Evolutionary conservation across 2,888 invertebrate genomes (phyloP).

Genomic region (Pristionchus arcanus): DNA sequence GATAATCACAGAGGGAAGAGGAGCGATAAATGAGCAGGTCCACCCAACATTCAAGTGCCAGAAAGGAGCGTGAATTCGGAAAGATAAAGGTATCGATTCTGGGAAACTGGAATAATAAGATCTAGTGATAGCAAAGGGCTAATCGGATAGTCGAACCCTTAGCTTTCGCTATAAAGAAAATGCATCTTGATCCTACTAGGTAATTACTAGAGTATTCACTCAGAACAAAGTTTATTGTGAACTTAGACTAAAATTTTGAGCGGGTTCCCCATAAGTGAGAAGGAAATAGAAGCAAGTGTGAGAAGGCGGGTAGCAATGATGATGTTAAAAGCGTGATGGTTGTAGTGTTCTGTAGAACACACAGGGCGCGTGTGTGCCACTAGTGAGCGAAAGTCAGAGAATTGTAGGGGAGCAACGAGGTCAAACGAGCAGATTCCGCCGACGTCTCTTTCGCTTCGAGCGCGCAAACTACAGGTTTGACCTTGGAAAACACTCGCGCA

Average conservation of each 20-base stretch:
- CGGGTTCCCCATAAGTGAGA: neutral
- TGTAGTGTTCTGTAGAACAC: slow-evolving; percentile 18
- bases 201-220: too few species aligned
- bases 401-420: neutral
- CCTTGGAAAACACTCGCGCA: slow-evolving; percentile 31
- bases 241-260: neutral
- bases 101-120: neutral
- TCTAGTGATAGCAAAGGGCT: too few species aligned
- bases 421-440: slow-evolving; percentile 16
- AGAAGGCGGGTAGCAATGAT: neutral
- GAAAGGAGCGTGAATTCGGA: neutral
- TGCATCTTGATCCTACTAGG: too few species aligned
- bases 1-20: neutral
- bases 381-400: slow-evolving; percentile 26
- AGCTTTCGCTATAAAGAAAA: too few species aligned
- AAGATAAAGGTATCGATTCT: neutral
- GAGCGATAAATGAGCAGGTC: neutral
- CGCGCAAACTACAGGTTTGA: slow-evolving; percentile 37
- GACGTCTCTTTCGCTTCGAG: neutral
- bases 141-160: too few species aligned
- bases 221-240: neutral
- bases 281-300: neutral
- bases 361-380: slow-evolving; percentile 4
- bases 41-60: neutral
- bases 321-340: slow-evolving; percentile 33